Evolutionary conservation across 1,140 invertebrate genomes (phyloP).

Genomic region (Thaumetopoea pityocampa): DNA sequence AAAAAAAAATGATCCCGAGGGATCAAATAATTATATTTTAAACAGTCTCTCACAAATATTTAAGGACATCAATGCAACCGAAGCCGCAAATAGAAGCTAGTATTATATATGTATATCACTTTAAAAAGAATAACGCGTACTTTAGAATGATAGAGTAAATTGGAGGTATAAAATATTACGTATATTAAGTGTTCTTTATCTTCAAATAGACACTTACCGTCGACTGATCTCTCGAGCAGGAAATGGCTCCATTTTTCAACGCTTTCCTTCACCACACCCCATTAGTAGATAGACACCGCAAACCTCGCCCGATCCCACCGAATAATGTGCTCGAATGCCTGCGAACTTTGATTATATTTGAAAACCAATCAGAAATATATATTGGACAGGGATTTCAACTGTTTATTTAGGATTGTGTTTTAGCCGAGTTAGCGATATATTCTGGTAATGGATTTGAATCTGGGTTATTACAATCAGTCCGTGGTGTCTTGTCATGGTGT

Average conservation of each 20-base stretch:
- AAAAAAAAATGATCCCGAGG: too few species aligned
- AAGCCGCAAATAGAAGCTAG: too few species aligned
- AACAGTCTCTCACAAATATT: too few species aligned
- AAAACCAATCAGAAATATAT: conserved; percentile 17
- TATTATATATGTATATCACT: too few species aligned
- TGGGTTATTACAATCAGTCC: background rate
- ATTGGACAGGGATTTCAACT: conserved; percentile 6
- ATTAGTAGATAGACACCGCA: conserved; percentile 21
- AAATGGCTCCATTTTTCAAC: conserved; percentile 24
- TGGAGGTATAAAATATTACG: too few species aligned
- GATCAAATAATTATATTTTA: too few species aligned
- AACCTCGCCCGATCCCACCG: conserved; percentile 14
- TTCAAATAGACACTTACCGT: conserved; percentile 1
- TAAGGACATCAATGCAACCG: too few species aligned
- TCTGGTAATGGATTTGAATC: conserved; percentile 1
- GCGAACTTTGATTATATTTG: conserved; percentile 7
- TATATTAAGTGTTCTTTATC: conserved; percentile 2
- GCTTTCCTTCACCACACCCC: conserved; percentile 16
- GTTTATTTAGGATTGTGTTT: conserved; percentile 11
- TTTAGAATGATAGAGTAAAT: too few species aligned
- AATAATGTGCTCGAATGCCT: conserved; percentile 17
- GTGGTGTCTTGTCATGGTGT: conserved; percentile 8
- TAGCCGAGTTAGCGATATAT: background rate
- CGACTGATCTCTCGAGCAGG: conserved; percentile 6
- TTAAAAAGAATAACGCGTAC: too few species aligned